Conservation (phyloP, 1,140 invertebrate species). For the Aphis gossypii region DNA sequence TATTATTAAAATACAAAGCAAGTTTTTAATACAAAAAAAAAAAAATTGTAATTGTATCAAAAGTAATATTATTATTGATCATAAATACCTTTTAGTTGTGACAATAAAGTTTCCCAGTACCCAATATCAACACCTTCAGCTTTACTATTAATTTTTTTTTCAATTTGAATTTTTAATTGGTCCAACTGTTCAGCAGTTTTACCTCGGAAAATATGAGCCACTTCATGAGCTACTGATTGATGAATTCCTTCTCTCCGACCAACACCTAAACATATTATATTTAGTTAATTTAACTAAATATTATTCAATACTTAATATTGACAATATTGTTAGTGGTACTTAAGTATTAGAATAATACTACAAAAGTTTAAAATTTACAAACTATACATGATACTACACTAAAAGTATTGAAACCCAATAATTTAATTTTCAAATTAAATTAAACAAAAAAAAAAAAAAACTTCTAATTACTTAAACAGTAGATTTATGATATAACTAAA, state of each 20-base stretch:
- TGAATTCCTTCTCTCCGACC: conserved; percentile 92
- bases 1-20: background rate
- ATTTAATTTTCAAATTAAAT: no score
- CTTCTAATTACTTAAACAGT: no score
- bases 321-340: background rate
- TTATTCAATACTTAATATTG: background rate
- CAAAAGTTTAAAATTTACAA: background rate
- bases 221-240: conserved; percentile 88
- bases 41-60: background rate
- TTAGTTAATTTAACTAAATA: background rate
- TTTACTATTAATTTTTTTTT: conserved; percentile 83
- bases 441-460: no score
- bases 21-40: background rate
- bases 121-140: conserved; percentile 93
- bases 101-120: conserved; percentile 95
- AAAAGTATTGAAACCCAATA: no score
- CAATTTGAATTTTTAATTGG: conserved; percentile 84
- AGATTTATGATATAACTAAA: no score
- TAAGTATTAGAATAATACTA: background rate
- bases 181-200: conserved; percentile 89
- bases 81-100: conserved; percentile 82
- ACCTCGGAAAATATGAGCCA: conserved; percentile 89
- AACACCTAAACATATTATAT: conserved; percentile 64
- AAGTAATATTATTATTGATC: background rate
- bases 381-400: no score